phyloP scores from a whole-genome alignment of 2,888 invertebrate species.

The Ptychoptera albimana region DNA sequence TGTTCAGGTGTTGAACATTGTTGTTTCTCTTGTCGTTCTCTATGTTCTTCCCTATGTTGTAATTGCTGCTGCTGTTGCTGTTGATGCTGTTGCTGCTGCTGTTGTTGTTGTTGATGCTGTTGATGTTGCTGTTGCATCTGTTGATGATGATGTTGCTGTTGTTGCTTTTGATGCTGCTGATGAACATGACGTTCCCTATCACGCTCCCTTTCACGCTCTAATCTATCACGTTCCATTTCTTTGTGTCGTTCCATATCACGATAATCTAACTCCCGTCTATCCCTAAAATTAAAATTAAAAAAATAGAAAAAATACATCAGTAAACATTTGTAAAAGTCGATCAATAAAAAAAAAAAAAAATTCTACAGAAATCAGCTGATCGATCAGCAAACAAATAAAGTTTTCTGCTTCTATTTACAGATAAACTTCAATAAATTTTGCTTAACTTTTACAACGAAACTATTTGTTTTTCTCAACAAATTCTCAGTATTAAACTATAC shows the following conservation, averaged over 20 bases:
- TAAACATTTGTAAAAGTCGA: too few relatives aligned
- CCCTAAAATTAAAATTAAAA: conserved; percentile 8
- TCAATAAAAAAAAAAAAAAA: too few relatives aligned
- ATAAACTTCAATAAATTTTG: too few relatives aligned
- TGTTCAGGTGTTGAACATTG: conserved; percentile 35
- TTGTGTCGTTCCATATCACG: conserved; percentile 12
- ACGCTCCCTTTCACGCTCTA: conserved; percentile 7
- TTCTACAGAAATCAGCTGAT: not conserved
- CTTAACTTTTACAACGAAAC: too few relatives aligned
- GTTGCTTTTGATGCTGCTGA: conserved; percentile 8
- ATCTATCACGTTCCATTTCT: conserved; percentile 12
- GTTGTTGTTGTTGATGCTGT: conserved; percentile 5
- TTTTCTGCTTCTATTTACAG: too few relatives aligned
- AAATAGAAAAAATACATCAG: not conserved
- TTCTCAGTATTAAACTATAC: too few relatives aligned
- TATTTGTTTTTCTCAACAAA: too few relatives aligned
- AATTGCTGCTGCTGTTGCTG: conserved; percentile 39
- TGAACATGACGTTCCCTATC: not conserved
- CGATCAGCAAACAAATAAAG: too few relatives aligned
- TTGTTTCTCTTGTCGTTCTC: conserved; percentile 40
- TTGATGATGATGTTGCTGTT: conserved; percentile 8
- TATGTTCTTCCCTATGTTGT: conserved; percentile 37
- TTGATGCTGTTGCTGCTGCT: conserved; percentile 33
- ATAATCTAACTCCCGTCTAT: conserved; percentile 12
- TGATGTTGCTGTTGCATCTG: conserved; percentile 22